Evolutionary conservation across 2,888 invertebrate genomes (phyloP).

Genomic region (Machimus atricapillus): DNA sequence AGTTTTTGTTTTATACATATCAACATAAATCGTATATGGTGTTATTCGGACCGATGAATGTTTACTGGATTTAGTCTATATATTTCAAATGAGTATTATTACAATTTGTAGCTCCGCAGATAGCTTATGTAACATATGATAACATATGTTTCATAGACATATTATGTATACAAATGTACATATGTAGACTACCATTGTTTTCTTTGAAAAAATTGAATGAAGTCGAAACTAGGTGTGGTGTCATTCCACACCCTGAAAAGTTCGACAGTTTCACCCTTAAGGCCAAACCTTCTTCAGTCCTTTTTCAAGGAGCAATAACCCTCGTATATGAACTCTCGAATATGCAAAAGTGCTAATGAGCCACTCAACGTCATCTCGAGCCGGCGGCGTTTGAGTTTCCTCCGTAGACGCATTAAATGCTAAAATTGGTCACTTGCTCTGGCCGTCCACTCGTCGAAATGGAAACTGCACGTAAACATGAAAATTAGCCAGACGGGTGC

Average conservation of each 20-base stretch:
- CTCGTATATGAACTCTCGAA: background rate
- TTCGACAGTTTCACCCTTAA: background rate
- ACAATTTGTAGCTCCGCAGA: too few relatives aligned
- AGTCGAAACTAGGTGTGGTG: background rate
- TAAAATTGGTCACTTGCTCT: background rate
- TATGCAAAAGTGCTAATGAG: background rate
- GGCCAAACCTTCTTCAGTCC: background rate
- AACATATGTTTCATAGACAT: too few relatives aligned
- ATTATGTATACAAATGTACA: too few relatives aligned
- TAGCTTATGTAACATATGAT: too few relatives aligned
- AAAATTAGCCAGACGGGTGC: slow-evolving; percentile 1
- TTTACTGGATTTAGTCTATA: too few relatives aligned
- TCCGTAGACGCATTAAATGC: background rate
- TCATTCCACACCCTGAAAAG: background rate
- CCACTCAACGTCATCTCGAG: background rate
- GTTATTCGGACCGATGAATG: too few relatives aligned
- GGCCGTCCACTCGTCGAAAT: background rate
- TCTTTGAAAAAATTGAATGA: background rate
- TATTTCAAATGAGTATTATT: too few relatives aligned
- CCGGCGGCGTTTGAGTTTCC: background rate
- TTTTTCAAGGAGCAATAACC: background rate
- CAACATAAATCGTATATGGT: too few relatives aligned
- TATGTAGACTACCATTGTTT: too few relatives aligned
- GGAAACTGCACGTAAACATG: slow-evolving; percentile 27
- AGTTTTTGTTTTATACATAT: too few relatives aligned